These are phyloP conservation scores for Terebella lapidaria DNA, from an alignment of 2,888 invertebrate species.

Conservation along the genomic window DNA sequence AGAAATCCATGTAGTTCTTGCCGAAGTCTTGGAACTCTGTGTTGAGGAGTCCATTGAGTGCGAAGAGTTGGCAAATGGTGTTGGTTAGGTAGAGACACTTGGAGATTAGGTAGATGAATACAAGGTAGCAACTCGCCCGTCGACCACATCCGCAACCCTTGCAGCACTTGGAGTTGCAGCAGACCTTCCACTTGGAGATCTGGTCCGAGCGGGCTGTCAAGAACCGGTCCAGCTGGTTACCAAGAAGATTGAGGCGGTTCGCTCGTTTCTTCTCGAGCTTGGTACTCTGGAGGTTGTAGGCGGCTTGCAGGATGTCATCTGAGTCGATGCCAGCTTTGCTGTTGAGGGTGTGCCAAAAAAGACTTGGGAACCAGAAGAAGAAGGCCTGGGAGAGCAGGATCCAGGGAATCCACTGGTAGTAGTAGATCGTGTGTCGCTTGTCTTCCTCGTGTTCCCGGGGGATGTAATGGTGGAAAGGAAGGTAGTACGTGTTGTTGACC, in stretches of 20 bases:
- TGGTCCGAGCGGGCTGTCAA: neutral
- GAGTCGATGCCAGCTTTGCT: slow-evolving; percentile 19
- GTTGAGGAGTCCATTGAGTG: slow-evolving; percentile 18
- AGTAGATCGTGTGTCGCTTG: slow-evolving; percentile 24
- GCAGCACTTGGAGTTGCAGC: slow-evolving; percentile 9
- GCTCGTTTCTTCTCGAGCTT: neutral
- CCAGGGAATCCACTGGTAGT: slow-evolving; percentile 38
- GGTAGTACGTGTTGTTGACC: slow-evolving; percentile 27
- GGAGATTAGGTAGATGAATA: slow-evolving; percentile 39
- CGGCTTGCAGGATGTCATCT: slow-evolving; percentile 15
- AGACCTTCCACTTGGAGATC: neutral
- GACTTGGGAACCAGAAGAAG: slow-evolving; percentile 34
- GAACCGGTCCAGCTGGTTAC: slow-evolving; percentile 21
- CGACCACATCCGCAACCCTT: slow-evolving; percentile 12
- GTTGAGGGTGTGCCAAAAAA: slow-evolving; percentile 19
- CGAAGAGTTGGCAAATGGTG: slow-evolving; percentile 39
- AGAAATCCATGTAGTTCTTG: slow-evolving; percentile 1
- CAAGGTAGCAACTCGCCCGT: slow-evolving; percentile 36
- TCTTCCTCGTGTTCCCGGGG: slow-evolving; percentile 10
- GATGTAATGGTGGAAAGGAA: slow-evolving; percentile 18
- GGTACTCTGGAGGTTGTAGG: neutral
- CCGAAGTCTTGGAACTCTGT: slow-evolving; percentile 17
- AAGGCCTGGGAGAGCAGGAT: slow-evolving; percentile 46
- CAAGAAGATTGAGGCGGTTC: slow-evolving; percentile 14
- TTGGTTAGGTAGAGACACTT: slow-evolving; percentile 42